Percentiles rank a stretch among this genome's conserved stretches.
Evolutionary conservation across 2,113 vertebrate genomes (phyloP).

Genomic region (Anas platyrhynchos): DNA sequence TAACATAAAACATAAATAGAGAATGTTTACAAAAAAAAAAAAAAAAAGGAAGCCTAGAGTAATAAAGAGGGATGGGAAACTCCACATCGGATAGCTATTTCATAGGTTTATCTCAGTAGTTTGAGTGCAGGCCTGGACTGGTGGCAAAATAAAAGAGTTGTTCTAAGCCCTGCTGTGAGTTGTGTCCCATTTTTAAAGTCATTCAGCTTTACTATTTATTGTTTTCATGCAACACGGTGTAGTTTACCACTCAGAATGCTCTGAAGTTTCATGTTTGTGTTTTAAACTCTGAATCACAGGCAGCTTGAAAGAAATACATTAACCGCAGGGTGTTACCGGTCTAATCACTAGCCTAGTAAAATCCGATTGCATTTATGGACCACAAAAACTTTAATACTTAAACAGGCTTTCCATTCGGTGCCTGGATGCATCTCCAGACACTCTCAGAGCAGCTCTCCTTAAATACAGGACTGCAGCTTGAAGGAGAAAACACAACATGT

Average conservation of each 20-base stretch:
- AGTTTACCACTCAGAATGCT: neutral
- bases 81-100: neutral
- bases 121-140: neutral
- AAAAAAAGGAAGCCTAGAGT: neutral
- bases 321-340: neutral
- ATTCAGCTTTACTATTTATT: neutral
- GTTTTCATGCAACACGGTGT: neutral
- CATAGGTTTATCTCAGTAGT: neutral
- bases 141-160: neutral
- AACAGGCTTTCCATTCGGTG: neutral
- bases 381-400: neutral
- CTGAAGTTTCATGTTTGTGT: neutral
- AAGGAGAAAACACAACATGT: neutral
- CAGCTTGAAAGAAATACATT: neutral
- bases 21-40: neutral
- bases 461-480: neutral
- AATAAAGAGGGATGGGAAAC: neutral
- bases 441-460: neutral
- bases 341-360: neutral
- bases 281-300: neutral
- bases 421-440: rapidly evolving
- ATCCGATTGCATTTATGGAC: neutral
- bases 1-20: neutral
- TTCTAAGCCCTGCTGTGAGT: neutral
- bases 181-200: neutral